Conservation (phyloP, 2,888 invertebrate genomes). For the Apodemia hepburni region DNA sequence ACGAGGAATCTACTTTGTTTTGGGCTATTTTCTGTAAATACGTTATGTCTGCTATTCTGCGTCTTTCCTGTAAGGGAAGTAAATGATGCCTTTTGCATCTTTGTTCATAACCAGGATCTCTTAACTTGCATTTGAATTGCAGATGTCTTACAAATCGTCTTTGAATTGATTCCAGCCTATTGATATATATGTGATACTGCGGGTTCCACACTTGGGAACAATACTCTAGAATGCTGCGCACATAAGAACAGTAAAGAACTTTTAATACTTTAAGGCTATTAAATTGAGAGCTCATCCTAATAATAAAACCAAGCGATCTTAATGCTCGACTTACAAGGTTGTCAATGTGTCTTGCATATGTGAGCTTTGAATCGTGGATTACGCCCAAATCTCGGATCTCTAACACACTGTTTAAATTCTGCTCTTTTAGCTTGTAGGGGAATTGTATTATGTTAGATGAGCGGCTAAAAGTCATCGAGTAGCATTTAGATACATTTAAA, state of each 20-base stretch:
- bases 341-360: conserved; percentile 20
- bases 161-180: conserved; percentile 19
- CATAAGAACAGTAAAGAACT: conserved; percentile 18
- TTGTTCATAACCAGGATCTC: background rate
- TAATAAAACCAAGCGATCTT: conserved; percentile 17
- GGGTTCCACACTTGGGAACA: conserved; percentile 22
- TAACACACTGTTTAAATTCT: conserved; percentile 1
- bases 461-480: background rate
- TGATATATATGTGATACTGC: background rate
- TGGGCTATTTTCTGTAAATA: background rate
- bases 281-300: conserved; percentile 19
- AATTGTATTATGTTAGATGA: background rate
- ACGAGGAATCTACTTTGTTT: background rate
- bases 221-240: conserved; percentile 22
- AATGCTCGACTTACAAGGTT: conserved; percentile 12
- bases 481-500: conserved; percentile 6
- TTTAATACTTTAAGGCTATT: conserved; percentile 16
- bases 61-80: background rate
- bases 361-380: conserved; percentile 3
- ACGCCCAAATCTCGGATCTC: conserved; percentile 15
- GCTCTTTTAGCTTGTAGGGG: background rate
- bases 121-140: conserved; percentile 1
- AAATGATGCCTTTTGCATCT: background rate
- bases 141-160: conserved; percentile 4
- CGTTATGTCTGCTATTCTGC: background rate